A percentile compares a stretch with the other conserved stretches of the same genome.
phyloP scores from a whole-genome alignment of 2,113 vertebrate genomes.

The Elgaria multicarinata region DNA sequence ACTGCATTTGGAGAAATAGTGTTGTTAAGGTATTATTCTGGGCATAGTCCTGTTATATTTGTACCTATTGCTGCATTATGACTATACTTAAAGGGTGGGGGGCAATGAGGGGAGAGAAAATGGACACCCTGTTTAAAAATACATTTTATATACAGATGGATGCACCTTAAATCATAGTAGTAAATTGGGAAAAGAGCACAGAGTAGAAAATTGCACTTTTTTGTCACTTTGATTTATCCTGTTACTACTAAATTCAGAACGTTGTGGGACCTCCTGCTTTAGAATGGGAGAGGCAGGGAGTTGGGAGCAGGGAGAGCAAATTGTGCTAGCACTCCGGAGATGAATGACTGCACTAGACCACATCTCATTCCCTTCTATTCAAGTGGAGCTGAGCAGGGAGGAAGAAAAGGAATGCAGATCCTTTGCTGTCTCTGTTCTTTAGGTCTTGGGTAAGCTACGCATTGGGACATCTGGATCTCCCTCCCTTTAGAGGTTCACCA shows the following conservation, averaged over 20 bases:
- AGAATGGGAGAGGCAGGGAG: neutral
- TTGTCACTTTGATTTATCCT: constrained; percentile 71
- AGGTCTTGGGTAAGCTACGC: neutral
- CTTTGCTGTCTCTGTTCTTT: neutral
- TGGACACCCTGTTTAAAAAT: constrained; percentile 33
- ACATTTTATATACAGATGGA: constrained; percentile 48
- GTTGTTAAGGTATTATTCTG: constrained; percentile 84
- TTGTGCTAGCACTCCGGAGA: neutral
- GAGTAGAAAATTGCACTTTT: constrained; percentile 71
- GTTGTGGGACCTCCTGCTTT: neutral
- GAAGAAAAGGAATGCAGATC: neutral
- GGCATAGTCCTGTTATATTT: constrained; percentile 82
- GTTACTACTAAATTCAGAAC: constrained; percentile 65
- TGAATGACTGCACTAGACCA: neutral
- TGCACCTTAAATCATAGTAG: constrained; percentile 68
- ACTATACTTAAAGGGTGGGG: constrained; percentile 51
- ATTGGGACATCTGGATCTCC: neutral
- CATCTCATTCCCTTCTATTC: neutral
- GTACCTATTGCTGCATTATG: constrained; percentile 76
- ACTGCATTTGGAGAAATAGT: constrained; percentile 85
- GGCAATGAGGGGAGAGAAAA: constrained; percentile 70
- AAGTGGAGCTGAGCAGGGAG: neutral
- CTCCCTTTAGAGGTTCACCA: neutral
- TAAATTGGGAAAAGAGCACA: constrained; percentile 50
- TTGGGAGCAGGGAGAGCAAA: neutral